Base-by-base conservation (phyloP, 1,140 invertebrate genomes). In the Dreissena polymorpha region DNA sequence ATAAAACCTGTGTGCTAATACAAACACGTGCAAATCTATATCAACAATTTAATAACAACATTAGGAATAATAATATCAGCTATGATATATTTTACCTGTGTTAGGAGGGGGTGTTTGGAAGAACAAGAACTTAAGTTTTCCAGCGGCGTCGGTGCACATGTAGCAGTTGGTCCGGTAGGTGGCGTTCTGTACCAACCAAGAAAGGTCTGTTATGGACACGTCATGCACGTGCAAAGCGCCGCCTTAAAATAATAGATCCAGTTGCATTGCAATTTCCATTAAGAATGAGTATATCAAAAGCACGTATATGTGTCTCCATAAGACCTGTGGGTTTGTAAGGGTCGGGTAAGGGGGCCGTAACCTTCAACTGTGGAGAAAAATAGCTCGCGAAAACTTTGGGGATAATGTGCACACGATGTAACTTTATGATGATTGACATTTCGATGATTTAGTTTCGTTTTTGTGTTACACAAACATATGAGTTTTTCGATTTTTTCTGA, bases 151-250 rank as follows among this genome's bases (percentile, higher is more conserved):
- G 60, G 93, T 92, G 85, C 96, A 96, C 0, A 95, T 94, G 88
- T 96, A 96, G 25, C 97, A 92, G 89, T 96, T 93, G 0, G 95
- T 93, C 76, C 94, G 94, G 88, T 96, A 96, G 0, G 96, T 96
- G 18, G 96, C 92, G 70, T 96, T 95, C 13, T 93, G 88, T 13
- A 96, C 93, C 0, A 97, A 81, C 92, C 95, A 97, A 73, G 96
- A 94, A 0, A 94, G 91, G 3, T 95, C 95, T 0, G 94, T 94
- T 0, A 96, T 93, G 0, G 95, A 94, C 10, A 95, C 94, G 77
- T 96, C 95, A 86, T 97, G 96, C 0, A 94, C 91, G 88, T 97
- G 96, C 0, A 97, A 93, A 0, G 95, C 94, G 0, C 94, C 95
- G 39, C 96, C 96, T 93, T 96, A 96, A n/a, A 0, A 80, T 14